phyloP scores from a whole-genome alignment of 2,888 invertebrate genomes.

The Athalia circularis region DNA sequence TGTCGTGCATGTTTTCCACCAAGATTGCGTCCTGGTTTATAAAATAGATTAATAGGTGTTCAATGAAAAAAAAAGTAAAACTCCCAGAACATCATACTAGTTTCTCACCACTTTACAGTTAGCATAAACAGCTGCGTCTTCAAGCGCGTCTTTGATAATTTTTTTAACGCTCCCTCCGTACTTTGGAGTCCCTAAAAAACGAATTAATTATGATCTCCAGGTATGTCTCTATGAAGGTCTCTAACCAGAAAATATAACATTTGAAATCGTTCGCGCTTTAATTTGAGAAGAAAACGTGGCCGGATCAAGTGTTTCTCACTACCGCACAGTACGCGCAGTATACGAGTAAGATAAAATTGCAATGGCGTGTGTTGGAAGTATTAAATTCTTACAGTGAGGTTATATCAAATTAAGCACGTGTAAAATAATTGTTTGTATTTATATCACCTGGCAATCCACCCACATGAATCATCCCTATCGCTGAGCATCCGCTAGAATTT shows the following conservation, averaged over 20 bases:
- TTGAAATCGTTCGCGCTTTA: neutral
- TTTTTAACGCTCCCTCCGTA: conserved; percentile 76
- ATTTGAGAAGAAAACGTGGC: neutral
- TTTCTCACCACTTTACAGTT: conserved; percentile 77
- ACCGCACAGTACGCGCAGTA: neutral
- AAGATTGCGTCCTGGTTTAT: conserved; percentile 80
- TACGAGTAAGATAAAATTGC: no score
- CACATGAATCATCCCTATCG: conserved; percentile 85
- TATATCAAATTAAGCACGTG: conserved; percentile 6
- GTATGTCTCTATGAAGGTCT: no score
- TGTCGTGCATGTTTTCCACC: conserved; percentile 88
- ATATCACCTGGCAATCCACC: conserved; percentile 81
- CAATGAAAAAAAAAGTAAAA: conserved; percentile 46
- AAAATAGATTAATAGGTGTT: conserved; percentile 49
- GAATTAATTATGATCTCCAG: no score
- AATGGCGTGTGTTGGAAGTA: neutral
- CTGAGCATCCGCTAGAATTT: conserved; percentile 71
- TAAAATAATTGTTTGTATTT: conserved; percentile 38
- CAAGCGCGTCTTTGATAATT: conserved; percentile 77
- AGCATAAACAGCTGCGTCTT: conserved; percentile 80
- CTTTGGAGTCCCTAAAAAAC: conserved; percentile 78
- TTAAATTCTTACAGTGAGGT: conserved; percentile 19
- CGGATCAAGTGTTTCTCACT: neutral
- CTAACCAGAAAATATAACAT: no score
- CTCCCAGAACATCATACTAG: conserved; percentile 48